Evolutionary conservation across 2,113 vertebrate genomes (phyloP).

Genomic region (Marmota monax): DNA sequence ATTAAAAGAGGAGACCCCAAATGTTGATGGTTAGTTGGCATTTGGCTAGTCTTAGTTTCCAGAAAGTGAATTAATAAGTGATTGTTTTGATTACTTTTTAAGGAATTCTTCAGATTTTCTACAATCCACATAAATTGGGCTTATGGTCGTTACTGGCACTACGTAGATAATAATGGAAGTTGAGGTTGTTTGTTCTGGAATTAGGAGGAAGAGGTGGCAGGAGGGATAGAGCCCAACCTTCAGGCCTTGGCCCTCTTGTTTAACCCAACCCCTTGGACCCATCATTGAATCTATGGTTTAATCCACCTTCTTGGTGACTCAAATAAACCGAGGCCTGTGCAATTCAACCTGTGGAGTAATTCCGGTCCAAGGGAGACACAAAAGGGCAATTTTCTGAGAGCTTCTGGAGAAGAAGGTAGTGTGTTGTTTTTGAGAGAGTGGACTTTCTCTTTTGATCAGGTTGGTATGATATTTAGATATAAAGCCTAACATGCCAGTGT

Average conservation of each 20-base stretch:
- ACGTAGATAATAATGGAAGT: not conserved
- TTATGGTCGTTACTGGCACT: not conserved
- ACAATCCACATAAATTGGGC: not conserved
- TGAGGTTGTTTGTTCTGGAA: not conserved
- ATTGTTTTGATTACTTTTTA: conserved; percentile 31
- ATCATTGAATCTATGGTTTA: not conserved
- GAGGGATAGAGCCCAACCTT: not conserved
- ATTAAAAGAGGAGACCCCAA: not conserved
- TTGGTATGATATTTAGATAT: not conserved
- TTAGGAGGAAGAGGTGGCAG: no score
- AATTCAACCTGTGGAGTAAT: not conserved
- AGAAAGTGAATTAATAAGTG: conserved; percentile 22
- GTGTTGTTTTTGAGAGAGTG: not conserved
- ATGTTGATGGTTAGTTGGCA: not conserved
- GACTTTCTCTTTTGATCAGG: not conserved
- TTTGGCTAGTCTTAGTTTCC: not conserved
- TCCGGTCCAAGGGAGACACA: not conserved
- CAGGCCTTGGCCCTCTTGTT: not conserved
- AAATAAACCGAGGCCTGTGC: not conserved
- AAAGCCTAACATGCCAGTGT: not conserved
- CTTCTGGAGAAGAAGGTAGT: not conserved
- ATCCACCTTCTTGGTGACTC: not conserved
- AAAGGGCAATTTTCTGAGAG: not conserved
- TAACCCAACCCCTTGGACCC: not conserved
- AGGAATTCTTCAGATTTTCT: conserved; percentile 27